Conservation (phyloP, 2,113 vertebrate species). For the Chionomys nivalis region DNA sequence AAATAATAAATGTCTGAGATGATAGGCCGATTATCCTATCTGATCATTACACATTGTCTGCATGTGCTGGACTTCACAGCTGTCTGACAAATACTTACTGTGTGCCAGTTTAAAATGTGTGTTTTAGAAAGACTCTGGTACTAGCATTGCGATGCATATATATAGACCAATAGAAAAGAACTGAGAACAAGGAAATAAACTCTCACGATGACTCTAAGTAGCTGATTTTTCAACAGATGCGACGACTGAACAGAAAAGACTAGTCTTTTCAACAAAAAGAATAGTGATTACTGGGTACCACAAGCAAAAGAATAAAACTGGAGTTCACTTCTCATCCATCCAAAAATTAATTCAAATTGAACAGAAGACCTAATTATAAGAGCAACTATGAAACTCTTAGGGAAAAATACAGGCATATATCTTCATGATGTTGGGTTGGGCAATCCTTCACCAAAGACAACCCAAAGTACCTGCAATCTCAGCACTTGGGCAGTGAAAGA, state of each 20-base stretch:
- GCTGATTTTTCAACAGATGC: not conserved
- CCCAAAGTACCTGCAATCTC: not conserved
- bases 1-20: not conserved
- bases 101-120: not conserved
- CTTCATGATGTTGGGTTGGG: not conserved
- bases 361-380: conserved; percentile 7
- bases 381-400: conserved; percentile 15
- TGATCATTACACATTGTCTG: not conserved
- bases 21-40: not conserved
- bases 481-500: not conserved
- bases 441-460: not conserved
- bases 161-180: not conserved
- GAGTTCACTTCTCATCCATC: not conserved
- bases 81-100: not conserved
- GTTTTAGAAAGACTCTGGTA: not conserved
- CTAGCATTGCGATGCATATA: not conserved
- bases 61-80: not conserved
- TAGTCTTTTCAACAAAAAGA: not conserved
- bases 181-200: not conserved
- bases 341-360: conserved; percentile 23
- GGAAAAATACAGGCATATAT: not conserved
- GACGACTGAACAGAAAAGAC: not conserved
- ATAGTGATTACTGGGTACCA: not conserved
- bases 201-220: not conserved
- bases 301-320: not conserved